Base-by-base conservation (phyloP, 1,140 invertebrate genomes). In the Belonocnema kinseyi region DNA sequence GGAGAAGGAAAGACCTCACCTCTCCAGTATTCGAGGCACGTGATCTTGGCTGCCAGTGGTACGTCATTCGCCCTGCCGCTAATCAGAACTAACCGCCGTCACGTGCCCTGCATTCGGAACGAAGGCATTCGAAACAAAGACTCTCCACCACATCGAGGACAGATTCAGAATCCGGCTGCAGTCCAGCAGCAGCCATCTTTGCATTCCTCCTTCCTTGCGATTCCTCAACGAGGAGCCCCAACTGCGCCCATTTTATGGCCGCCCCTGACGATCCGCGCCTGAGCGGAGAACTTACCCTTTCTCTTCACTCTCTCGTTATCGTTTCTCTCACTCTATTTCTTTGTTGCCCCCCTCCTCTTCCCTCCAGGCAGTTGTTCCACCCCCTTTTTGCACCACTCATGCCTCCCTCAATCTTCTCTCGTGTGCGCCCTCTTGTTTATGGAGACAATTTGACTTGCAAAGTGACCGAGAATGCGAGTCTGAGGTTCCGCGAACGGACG, bases 1-100 rank as follows among this genome's bases (percentile, higher is more conserved):
- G 58, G 26, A 80, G 61, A 73, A 77, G 78, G 66, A 76, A 78
- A 75, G 54, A 72, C 72, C 80, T 58, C 75, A 82, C 85, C 80
- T 73, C 84, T 88, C 81, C 81, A 75, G 88, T 87, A 91, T 91
- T 90, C 90, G 83, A 81, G 85, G 82, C 90, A 91, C 90, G 90
- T 83, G 82, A 85, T 86, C 84, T 80, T 85, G 85, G 85, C 87
- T 83, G 85, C 82, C 81, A 90, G 88, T 90, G 89, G 89, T 91
- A 91, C 89, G 90, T 91, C 90, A 91, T 91, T 91, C 90, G 88
- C 84, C 85, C 88, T 82, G 85, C 83, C 86, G 89, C 90, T 91
- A 91, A 91, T 91, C 90, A 91, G 90, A 91, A 91, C 90, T 91
- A 91, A 91, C 90, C 87, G 90, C 83, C 84, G 85, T 84, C 83